Conservation (phyloP, 2,888 invertebrate genomes). For the Melinaea marsaeus region DNA sequence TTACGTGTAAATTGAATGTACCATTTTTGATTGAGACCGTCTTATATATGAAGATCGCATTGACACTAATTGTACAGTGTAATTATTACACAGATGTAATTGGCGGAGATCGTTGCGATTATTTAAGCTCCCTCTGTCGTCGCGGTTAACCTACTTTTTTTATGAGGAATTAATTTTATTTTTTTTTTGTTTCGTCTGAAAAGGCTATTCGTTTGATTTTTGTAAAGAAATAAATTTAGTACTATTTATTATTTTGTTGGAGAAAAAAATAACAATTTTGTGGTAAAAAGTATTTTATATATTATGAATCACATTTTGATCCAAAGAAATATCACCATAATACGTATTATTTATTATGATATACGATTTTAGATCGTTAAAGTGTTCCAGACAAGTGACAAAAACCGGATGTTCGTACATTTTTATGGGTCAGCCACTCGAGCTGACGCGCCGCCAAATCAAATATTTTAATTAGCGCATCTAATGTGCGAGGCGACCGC, state of each 20-base stretch:
- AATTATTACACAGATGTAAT: slow-evolving; percentile 54
- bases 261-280: no score
- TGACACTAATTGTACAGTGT: slow-evolving; percentile 58
- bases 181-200: not conserved
- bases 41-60: slow-evolving; percentile 18
- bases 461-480: slow-evolving; percentile 31
- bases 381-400: slow-evolving; percentile 22
- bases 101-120: slow-evolving; percentile 48
- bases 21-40: no score
- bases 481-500: slow-evolving; percentile 18
- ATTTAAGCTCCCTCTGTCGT: slow-evolving; percentile 42
- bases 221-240: not conserved
- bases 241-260: no score
- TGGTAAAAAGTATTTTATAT: no score
- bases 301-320: no score
- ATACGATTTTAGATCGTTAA: slow-evolving; percentile 9
- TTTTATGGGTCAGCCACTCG: slow-evolving; percentile 31
- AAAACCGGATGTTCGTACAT: slow-evolving; percentile 31
- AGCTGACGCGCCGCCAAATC: slow-evolving; percentile 25
- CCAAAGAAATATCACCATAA: no score
- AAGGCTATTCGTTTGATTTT: not conserved
- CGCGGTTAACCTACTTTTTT: slow-evolving; percentile 21
- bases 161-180: slow-evolving; percentile 3
- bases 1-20: no score
- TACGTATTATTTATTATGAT: not conserved